Conservation (phyloP, 2,888 invertebrate species). For the Pyrocoelia pectoralis region DNA sequence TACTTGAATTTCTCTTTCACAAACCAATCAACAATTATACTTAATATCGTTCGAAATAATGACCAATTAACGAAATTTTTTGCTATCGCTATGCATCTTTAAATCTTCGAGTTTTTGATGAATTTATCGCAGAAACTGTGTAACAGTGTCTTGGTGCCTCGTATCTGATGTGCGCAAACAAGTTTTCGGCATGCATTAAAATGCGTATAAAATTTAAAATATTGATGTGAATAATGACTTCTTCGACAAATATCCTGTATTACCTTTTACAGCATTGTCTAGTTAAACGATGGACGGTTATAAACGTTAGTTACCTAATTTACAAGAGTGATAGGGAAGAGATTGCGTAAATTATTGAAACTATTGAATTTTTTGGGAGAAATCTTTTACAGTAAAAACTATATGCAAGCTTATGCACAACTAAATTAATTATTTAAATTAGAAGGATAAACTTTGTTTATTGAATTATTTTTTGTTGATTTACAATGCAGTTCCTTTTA, state of each 20-base stretch:
- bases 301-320: background rate
- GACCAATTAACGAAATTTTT: too few relatives aligned
- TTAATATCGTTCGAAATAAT: slow-evolving; percentile 17
- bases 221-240: slow-evolving; percentile 8
- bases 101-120: too few relatives aligned
- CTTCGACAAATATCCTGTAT: slow-evolving; percentile 4
- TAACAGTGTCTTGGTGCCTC: too few relatives aligned
- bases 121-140: too few relatives aligned
- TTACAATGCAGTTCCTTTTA: background rate
- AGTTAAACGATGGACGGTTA: background rate
- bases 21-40: slow-evolving; percentile 40
- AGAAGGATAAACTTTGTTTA: background rate
- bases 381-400: background rate
- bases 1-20: slow-evolving; percentile 20
- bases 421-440: slow-evolving; percentile 9
- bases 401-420: background rate
- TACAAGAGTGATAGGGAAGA: background rate
- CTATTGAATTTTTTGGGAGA: background rate
- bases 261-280: slow-evolving; percentile 9
- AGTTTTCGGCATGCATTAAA: slow-evolving; percentile 5
- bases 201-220: slow-evolving; percentile 4
- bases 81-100: too few relatives aligned
- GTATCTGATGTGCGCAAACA: background rate
- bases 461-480: background rate
- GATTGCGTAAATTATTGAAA: slow-evolving; percentile 2